Conservation (phyloP, 2,888 invertebrate species). For the Unio delphinus region DNA sequence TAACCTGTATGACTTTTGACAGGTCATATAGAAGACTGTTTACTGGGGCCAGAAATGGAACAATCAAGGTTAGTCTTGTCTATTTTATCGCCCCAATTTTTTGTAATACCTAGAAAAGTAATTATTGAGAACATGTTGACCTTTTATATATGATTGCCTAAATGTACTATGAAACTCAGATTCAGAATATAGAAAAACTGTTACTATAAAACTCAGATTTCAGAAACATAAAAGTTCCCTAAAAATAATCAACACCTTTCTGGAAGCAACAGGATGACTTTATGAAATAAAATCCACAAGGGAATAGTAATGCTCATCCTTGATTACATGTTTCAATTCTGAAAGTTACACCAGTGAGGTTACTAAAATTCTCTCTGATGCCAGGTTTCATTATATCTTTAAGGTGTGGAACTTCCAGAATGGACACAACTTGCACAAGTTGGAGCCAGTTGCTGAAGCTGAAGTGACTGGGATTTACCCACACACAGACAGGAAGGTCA, state of each 20-base stretch:
- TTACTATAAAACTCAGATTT: too few relatives aligned
- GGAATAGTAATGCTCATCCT: too few relatives aligned
- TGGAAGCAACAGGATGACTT: too few relatives aligned
- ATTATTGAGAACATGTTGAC: too few relatives aligned
- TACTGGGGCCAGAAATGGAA: conserved; percentile 69
- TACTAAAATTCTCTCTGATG: not conserved
- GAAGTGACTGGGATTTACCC: conserved; percentile 70
- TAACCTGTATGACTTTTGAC: conserved; percentile 69
- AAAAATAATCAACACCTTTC: too few relatives aligned
- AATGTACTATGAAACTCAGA: too few relatives aligned
- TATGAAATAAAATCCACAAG: too few relatives aligned
- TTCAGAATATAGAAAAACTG: too few relatives aligned
- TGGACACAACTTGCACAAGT: conserved; percentile 69
- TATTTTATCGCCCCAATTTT: not conserved
- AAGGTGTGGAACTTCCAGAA: conserved; percentile 72
- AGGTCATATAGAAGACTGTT: conserved; percentile 60
- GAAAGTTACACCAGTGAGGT: too few relatives aligned
- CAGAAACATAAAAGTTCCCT: too few relatives aligned
- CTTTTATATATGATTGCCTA: too few relatives aligned
- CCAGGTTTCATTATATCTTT: not conserved
- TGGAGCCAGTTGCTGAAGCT: conserved; percentile 65
- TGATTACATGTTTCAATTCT: too few relatives aligned
- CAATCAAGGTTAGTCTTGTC: conserved; percentile 63
- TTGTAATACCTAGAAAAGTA: not conserved
- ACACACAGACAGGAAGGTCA: conserved; percentile 62